A percentile compares a stretch with the other conserved stretches of the same genome.
Evolutionary conservation across 1,140 invertebrate species (phyloP).

Genomic region (Papilio machaon): DNA sequence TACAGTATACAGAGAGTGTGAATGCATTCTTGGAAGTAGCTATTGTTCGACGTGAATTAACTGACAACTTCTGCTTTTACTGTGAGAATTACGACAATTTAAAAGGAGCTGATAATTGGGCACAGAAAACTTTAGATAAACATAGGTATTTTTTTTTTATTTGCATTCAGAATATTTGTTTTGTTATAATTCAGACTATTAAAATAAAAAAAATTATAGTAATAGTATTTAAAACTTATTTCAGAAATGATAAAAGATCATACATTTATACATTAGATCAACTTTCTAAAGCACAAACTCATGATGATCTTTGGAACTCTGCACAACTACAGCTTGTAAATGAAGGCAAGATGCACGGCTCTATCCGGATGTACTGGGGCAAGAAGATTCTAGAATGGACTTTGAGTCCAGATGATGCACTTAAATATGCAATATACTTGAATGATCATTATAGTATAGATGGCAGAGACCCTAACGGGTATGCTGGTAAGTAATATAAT

Average conservation of each 20-base stretch:
- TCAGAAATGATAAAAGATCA: constrained; percentile 88
- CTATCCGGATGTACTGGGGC: constrained; percentile 97
- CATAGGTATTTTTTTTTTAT: constrained; percentile 82
- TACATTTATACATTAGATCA: constrained; percentile 89
- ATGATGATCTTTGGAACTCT: constrained; percentile 96
- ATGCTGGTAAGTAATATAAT: constrained; percentile 87
- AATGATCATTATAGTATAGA: constrained; percentile 95
- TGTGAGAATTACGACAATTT: constrained; percentile 93
- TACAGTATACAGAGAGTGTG: constrained; percentile 86
- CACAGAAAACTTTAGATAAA: constrained; percentile 88
- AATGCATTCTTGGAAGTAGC: constrained; percentile 93
- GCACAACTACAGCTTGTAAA: constrained; percentile 91
- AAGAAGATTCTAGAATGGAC: constrained; percentile 97
- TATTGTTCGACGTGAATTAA: constrained; percentile 91
- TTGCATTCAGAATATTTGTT: too few species aligned
- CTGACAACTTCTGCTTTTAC: constrained; percentile 96
- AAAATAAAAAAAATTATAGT: too few species aligned
- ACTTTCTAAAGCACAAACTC: constrained; percentile 88
- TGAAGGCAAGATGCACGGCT: constrained; percentile 96
- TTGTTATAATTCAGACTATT: not conserved
- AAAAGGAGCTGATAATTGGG: constrained; percentile 91
- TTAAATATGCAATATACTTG: constrained; percentile 89
- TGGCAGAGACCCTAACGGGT: constrained; percentile 95
- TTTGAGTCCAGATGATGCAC: constrained; percentile 88
- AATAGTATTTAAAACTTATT: constrained; percentile 42